phyloP scores from a whole-genome alignment of 2,888 invertebrate species.

The Rhagium mordax region DNA sequence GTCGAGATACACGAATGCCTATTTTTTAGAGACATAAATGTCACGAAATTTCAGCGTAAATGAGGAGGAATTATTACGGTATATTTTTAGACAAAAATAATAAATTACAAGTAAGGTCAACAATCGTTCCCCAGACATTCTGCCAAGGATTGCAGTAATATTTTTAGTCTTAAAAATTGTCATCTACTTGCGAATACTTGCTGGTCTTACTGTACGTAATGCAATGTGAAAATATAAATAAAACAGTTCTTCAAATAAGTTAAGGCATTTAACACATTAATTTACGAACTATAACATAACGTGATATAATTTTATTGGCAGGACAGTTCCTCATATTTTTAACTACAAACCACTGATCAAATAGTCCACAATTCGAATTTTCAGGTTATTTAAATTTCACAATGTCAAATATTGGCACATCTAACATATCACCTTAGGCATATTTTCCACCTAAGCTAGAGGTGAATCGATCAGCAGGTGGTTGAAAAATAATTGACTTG shows the following conservation, averaged over 20 bases:
- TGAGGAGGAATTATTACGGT: slow-evolving; percentile 9
- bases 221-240: not conserved
- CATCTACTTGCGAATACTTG: not conserved
- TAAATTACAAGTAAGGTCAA: slow-evolving; percentile 19
- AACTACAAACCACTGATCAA: too few relatives aligned
- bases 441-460: too few relatives aligned
- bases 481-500: too few relatives aligned
- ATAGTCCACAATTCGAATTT: too few relatives aligned
- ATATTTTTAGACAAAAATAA: slow-evolving; percentile 19
- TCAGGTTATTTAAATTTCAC: too few relatives aligned
- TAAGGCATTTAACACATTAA: not conserved
- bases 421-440: too few relatives aligned
- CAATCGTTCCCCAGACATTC: slow-evolving; percentile 15
- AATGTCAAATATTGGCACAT: too few relatives aligned
- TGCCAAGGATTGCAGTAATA: slow-evolving; percentile 8
- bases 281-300: too few relatives aligned
- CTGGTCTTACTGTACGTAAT: too few relatives aligned
- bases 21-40: slow-evolving; percentile 1
- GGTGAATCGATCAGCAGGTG: too few relatives aligned
- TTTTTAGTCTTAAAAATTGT: slow-evolving; percentile 15
- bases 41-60: slow-evolving; percentile 13
- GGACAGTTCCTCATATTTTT: too few relatives aligned
- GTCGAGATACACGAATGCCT: not conserved
- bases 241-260: not conserved
- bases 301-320: too few relatives aligned